Conservation (phyloP, 2,888 invertebrate genomes). For the Osmoderma eremita region DNA sequence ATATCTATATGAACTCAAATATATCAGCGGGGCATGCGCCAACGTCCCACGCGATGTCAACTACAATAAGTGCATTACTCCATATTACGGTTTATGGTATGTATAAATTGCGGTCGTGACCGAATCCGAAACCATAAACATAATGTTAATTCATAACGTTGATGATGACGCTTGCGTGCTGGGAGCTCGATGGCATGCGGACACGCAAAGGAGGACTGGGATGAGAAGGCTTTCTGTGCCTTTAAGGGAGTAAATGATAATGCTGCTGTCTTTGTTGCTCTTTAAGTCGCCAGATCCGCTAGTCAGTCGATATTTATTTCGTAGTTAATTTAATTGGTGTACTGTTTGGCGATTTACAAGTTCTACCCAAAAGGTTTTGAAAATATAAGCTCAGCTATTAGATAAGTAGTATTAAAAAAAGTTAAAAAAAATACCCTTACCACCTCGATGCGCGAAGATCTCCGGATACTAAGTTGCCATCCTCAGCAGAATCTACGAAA, state of each 20-base stretch:
- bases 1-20: too few relatives aligned
- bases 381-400: too few relatives aligned
- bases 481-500: too few relatives aligned
- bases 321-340: conserved; percentile 19
- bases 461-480: too few relatives aligned
- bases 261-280: too few relatives aligned
- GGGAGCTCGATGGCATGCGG: conserved; percentile 17
- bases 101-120: conserved; percentile 20
- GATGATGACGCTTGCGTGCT: conserved; percentile 41
- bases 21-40: not conserved
- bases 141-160: conserved; percentile 42
- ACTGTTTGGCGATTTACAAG: not conserved
- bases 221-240: conserved; percentile 13
- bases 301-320: conserved; percentile 18
- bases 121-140: conserved; percentile 39
- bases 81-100: conserved; percentile 20
- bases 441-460: too few relatives aligned
- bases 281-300: not conserved
- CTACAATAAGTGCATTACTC: conserved; percentile 32
- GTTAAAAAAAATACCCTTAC: not conserved
- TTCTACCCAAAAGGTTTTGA: not conserved
- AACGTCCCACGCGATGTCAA: conserved; percentile 13
- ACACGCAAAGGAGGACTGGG: conserved; percentile 25
- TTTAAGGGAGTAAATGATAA: too few relatives aligned
- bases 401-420: not conserved